These are phyloP conservation scores for Amblyteles armatorius DNA, from an alignment of 2,888 invertebrate genomes.

Conservation along the genomic window DNA sequence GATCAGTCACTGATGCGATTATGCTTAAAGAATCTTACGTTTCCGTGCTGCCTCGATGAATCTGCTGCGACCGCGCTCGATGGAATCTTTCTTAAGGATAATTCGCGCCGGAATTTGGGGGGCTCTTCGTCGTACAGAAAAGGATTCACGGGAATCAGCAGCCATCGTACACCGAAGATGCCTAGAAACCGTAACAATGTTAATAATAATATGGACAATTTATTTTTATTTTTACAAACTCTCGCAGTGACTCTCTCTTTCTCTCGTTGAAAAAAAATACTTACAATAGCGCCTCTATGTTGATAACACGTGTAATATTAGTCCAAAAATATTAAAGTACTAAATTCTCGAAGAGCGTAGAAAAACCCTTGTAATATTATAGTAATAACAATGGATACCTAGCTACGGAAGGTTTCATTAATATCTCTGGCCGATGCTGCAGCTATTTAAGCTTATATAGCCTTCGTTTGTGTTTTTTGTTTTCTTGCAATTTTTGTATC, in stretches of 20 bases:
- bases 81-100: conserved; percentile 9
- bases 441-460: conserved; percentile 12
- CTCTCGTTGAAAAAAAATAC: conserved; percentile 59
- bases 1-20: not conserved
- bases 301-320: conserved; percentile 64
- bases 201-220: conserved; percentile 63
- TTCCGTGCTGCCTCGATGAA: not conserved
- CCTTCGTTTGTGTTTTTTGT: conserved; percentile 22
- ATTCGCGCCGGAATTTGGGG: not conserved
- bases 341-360: conserved; percentile 56
- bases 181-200: conserved; percentile 39
- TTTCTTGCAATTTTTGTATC: conserved; percentile 7
- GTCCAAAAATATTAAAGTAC: conserved; percentile 72
- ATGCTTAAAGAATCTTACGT: not conserved
- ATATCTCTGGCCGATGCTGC: conserved; percentile 31
- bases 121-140: conserved; percentile 1
- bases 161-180: not conserved
- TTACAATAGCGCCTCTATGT: conserved; percentile 54
- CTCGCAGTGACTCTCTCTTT: conserved; percentile 21
- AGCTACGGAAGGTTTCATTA: conserved; percentile 18
- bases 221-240: conserved; percentile 59
- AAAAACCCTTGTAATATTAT: conserved; percentile 53
- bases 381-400: conserved; percentile 57
- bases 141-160: conserved; percentile 7
- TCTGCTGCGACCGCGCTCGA: not conserved